Evolutionary conservation across 2,888 invertebrate species (phyloP).

Genomic region (Embidobia sp.): DNA sequence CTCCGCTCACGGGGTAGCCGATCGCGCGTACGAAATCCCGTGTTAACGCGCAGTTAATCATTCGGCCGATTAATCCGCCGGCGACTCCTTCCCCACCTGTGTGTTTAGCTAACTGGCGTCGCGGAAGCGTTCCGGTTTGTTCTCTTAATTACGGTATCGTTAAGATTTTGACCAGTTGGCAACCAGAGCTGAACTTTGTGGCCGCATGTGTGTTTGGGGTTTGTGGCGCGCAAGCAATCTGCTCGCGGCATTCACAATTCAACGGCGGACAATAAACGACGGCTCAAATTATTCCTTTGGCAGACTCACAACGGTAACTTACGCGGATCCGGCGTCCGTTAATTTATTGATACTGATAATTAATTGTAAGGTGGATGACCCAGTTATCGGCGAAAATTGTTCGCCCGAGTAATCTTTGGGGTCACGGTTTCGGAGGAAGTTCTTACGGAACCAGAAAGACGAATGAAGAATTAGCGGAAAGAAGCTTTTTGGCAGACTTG

Average conservation of each 20-base stretch:
- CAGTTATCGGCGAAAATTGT: slow-evolving; percentile 38
- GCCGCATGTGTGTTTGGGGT: slow-evolving; percentile 48
- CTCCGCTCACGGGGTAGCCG: too few species aligned
- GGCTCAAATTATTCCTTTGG: slow-evolving; percentile 50
- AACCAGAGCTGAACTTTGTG: slow-evolving; percentile 21
- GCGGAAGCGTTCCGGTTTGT: slow-evolving; percentile 29
- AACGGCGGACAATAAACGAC: slow-evolving; percentile 49
- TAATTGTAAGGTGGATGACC: slow-evolving; percentile 53
- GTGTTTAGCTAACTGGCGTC: slow-evolving; percentile 31
- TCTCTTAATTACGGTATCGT: slow-evolving; percentile 22
- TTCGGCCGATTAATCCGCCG: slow-evolving; percentile 18
- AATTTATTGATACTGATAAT: slow-evolving; percentile 51
- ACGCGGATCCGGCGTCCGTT: slow-evolving; percentile 8
- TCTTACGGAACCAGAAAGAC: too few species aligned
- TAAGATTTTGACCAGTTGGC: slow-evolving; percentile 35
- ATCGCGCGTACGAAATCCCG: too few species aligned
- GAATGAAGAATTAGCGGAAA: too few species aligned
- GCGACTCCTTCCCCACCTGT: slow-evolving; percentile 6
- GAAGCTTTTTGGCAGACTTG: too few species aligned
- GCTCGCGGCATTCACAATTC: slow-evolving; percentile 49
- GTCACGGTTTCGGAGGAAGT: too few species aligned
- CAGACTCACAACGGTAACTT: slow-evolving; percentile 33
- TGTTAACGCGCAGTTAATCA: too few species aligned
- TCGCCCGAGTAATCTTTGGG: slow-evolving; percentile 16
- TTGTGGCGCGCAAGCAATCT: slow-evolving; percentile 51